These are phyloP conservation scores for Lissocephala sabroskyi DNA, from an alignment of 2,888 invertebrate species.

Conservation along the genomic window DNA sequence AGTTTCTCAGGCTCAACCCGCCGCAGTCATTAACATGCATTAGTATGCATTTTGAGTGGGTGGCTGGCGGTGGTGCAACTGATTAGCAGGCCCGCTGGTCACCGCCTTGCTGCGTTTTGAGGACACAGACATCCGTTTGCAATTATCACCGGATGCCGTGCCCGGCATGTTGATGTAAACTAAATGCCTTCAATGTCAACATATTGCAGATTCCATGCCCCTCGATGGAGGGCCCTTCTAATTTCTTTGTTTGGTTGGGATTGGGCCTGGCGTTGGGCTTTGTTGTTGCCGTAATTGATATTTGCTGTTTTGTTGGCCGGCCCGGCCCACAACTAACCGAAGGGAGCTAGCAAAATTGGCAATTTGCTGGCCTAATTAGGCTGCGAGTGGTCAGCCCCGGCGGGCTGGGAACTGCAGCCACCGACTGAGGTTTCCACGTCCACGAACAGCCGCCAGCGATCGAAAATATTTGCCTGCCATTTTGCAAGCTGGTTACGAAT, in stretches of 20 bases:
- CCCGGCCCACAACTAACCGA: neutral
- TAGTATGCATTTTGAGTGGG: neutral
- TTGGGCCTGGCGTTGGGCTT: too few relatives aligned
- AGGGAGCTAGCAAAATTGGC: neutral
- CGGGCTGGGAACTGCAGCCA: conserved; percentile 37
- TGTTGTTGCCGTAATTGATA: conserved; percentile 1
- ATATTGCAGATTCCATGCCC: too few relatives aligned
- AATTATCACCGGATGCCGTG: conserved; percentile 1
- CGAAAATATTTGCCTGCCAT: conserved; percentile 49
- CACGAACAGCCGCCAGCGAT: conserved; percentile 15
- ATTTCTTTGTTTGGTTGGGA: too few relatives aligned
- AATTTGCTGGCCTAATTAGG: too few relatives aligned
- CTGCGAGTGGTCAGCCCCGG: too few relatives aligned
- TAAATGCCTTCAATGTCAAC: too few relatives aligned
- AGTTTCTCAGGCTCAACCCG: neutral
- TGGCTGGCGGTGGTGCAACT: neutral
- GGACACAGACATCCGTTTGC: conserved; percentile 1
- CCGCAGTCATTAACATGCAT: neutral
- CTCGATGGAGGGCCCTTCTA: too few relatives aligned
- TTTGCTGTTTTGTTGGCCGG: neutral
- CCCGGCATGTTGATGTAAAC: neutral
- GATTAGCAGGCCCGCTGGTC: neutral
- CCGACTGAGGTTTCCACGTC: conserved; percentile 43
- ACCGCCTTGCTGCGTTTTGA: neutral
- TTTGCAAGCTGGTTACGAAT: conserved; percentile 22